Base-by-base conservation (phyloP, 1,140 invertebrate genomes). In the Lanistes nyassanus region DNA sequence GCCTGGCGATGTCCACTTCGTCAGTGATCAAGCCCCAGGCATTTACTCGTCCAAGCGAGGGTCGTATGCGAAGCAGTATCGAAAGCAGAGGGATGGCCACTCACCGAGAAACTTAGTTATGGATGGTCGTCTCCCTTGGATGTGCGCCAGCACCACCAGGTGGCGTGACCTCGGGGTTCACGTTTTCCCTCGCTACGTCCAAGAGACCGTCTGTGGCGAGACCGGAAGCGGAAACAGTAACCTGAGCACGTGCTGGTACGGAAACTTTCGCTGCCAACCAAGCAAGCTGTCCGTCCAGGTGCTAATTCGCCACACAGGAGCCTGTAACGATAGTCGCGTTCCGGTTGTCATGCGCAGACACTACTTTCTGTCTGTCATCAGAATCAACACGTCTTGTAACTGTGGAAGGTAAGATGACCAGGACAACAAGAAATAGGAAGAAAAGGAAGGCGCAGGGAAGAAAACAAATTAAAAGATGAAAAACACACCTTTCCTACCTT, bases 281-380 rank as follows among this genome's bases (percentile, higher is more conserved):
- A 42, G 2, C 56, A 72, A 53, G 21, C 29, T 56, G 3, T 31
- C 70, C 23, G 70, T 72, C 7, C 56, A 72, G 36, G 70, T 72
- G 21, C 56, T 72, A 21, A 56, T 72, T 23, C 34, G 70, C 21
- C 70, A 72, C n/a, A 37, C 70, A 55, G 70, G 70, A 37, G 21
- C n/a, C 29, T 72, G 70, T 26, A 62, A 72, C 70, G 70, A 72
- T 26, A 60, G 70, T 9, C 53, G 70, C 0, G 55, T 72, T 13
- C 70, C 70, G 6, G 29, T 56, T 19, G 39, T 60, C 70, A 72
- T 72, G 21, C 70, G 70, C 70, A 42, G 56, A 58, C 56, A 72
- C 70, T 72, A 72, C 36, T 72, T 72, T 55, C 70, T 72, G 53
- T 72, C 70, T 5, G 36, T 72, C 31, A 29, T 72, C 70, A 72